phyloP scores from a whole-genome alignment of 2,888 invertebrate species.

The Trichogramma dendrolimi region DNA sequence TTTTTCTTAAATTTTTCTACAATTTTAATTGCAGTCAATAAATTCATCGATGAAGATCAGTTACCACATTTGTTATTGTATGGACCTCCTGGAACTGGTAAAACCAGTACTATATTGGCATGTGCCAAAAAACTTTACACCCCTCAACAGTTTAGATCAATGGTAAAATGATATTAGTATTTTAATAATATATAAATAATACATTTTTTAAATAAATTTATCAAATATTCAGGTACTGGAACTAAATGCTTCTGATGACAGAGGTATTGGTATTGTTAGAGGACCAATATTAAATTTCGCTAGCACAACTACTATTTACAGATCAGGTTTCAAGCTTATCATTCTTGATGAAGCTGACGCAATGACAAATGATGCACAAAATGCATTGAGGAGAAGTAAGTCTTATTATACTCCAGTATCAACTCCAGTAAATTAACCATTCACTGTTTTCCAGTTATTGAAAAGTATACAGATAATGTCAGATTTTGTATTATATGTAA shows the following conservation, averaged over 20 bases:
- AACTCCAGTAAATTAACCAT: conserved; percentile 9
- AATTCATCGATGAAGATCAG: conserved; percentile 85
- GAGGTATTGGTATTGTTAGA: conserved; percentile 92
- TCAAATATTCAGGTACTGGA: conserved; percentile 66
- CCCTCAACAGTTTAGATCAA: conserved; percentile 84
- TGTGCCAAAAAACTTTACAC: conserved; percentile 90
- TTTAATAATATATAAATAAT: conserved; percentile 18
- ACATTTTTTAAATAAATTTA: conserved; percentile 5
- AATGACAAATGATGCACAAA: conserved; percentile 99
- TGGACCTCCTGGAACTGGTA: conserved; percentile 97
- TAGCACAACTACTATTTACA: conserved; percentile 91
- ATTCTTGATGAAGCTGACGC: conserved; percentile 99
- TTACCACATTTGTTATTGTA: conserved; percentile 95
- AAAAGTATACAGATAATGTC: conserved; percentile 98
- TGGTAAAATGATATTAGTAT: conserved; percentile 62
- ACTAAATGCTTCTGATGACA: conserved; percentile 96
- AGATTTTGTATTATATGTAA: conserved; percentile 99
- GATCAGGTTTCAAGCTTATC: conserved; percentile 88
- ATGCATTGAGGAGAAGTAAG: conserved; percentile 89
- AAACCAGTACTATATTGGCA: conserved; percentile 95
- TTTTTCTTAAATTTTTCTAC: not conserved
- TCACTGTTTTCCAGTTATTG: conserved; percentile 72
- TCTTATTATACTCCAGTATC: conserved; percentile 30
- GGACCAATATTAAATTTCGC: conserved; percentile 94
- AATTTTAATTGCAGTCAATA: conserved; percentile 62